phyloP scores from a whole-genome alignment of 2,888 invertebrate genomes.

The Lysandra bellargus region DNA sequence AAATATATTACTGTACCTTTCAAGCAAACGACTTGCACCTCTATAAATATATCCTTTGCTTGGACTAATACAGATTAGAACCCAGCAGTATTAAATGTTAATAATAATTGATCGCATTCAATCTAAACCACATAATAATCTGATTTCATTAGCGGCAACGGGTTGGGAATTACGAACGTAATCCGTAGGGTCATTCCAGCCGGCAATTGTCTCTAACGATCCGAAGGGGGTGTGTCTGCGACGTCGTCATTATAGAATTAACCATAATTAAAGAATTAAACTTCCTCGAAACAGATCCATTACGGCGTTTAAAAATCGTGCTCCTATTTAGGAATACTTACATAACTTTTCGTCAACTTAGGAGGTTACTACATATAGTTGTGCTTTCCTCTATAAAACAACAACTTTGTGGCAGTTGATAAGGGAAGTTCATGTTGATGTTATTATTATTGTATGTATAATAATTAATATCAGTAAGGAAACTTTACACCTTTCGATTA shows the following conservation, averaged over 20 bases:
- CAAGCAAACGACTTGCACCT: background rate
- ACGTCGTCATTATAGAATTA: constrained; percentile 32
- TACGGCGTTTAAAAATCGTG: background rate
- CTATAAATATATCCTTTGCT: background rate
- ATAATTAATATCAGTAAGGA: too few relatives aligned
- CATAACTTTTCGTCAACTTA: background rate
- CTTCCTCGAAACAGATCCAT: constrained; percentile 16
- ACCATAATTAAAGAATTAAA: background rate
- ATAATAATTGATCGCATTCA: constrained; percentile 10
- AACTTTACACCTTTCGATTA: too few relatives aligned
- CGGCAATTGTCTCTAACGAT: constrained; percentile 40
- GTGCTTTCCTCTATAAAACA: too few relatives aligned
- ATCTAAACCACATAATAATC: constrained; percentile 14
- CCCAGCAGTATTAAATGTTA: background rate
- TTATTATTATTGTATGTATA: too few relatives aligned
- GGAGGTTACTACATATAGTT: too few relatives aligned
- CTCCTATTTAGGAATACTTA: background rate
- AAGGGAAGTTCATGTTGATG: too few relatives aligned
- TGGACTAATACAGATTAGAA: background rate
- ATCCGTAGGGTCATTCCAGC: constrained; percentile 31
- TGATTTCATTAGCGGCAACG: constrained; percentile 21
- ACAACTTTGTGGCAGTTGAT: too few relatives aligned
- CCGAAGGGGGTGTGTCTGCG: constrained; percentile 36
- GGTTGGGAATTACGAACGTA: constrained; percentile 23
- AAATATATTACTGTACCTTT: background rate